These are phyloP conservation scores for Cryptoleucopteryx plumbea DNA, from an alignment of 2,113 vertebrate genomes.

Conservation along the genomic window DNA sequence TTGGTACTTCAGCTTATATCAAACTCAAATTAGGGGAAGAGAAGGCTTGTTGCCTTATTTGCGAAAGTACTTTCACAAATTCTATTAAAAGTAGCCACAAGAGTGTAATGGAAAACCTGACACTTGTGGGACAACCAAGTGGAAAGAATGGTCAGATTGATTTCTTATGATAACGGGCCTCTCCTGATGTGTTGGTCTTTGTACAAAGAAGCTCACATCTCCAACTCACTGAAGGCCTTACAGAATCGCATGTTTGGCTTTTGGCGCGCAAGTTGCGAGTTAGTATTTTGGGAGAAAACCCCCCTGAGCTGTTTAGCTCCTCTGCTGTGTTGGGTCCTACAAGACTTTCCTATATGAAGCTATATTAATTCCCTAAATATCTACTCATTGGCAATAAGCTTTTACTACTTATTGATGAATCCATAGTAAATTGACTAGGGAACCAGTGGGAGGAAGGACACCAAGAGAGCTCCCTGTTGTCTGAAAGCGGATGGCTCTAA, in stretches of 20 bases:
- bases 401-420: background rate
- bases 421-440: background rate
- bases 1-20: background rate
- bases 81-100: background rate
- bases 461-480: background rate
- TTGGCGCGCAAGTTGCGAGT: fast-evolving
- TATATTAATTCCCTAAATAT: background rate
- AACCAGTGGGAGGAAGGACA: background rate
- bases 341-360: background rate
- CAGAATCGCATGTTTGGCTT: fast-evolving
- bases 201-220: background rate
- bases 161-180: background rate
- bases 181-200: background rate
- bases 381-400: background rate
- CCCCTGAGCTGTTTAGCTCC: background rate
- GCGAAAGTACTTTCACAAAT: background rate
- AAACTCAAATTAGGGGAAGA: background rate
- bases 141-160: background rate
- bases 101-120: background rate
- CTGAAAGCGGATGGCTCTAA: background rate
- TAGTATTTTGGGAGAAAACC: background rate
- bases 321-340: background rate
- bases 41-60: background rate
- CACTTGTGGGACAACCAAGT: background rate
- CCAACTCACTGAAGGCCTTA: background rate